A percentile compares a stretch with the other conserved stretches of the same genome.
Conservation (phyloP, 2,888 invertebrate species). For the Poecilobothrus nobilitatus region DNA sequence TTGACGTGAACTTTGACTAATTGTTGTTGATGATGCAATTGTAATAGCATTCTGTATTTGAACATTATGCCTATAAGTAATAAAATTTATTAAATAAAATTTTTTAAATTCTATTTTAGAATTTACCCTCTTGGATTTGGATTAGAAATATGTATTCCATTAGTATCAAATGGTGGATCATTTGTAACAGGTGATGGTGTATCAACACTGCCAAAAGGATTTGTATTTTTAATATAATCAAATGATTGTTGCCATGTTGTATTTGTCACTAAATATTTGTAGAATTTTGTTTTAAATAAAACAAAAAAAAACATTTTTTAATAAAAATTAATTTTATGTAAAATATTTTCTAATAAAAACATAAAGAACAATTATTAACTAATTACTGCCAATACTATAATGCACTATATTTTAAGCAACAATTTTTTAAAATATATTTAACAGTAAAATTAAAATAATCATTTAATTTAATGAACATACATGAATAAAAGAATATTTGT, state of each 20-base stretch:
- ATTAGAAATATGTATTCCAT: slow-evolving; percentile 35
- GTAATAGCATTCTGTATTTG: slow-evolving; percentile 41
- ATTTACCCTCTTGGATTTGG: slow-evolving; percentile 43
- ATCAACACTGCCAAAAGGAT: slow-evolving; percentile 42
- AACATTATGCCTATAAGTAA: slow-evolving; percentile 36
- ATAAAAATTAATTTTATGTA: too few species aligned
- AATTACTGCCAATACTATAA: too few species aligned
- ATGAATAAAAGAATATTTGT: too few species aligned
- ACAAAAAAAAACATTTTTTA: too few species aligned
- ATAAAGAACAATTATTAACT: too few species aligned
- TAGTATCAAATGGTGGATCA: slow-evolving; percentile 36
- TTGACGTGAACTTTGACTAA: slow-evolving; percentile 35
- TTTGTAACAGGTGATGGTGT: slow-evolving; percentile 42
- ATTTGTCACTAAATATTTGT: slow-evolving; percentile 35
- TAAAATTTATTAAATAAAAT: not conserved
- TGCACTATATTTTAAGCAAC: too few species aligned
- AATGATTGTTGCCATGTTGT: slow-evolving; percentile 39
- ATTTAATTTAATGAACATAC: too few species aligned
- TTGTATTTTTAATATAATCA: slow-evolving; percentile 38
- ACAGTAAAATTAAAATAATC: too few species aligned
- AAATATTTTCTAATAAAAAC: too few species aligned
- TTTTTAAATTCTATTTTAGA: slow-evolving; percentile 8
- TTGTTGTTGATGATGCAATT: slow-evolving; percentile 34
- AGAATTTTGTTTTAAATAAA: not conserved
- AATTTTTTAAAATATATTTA: too few species aligned